These are phyloP conservation scores for Pandemis heparana DNA, from an alignment of 2,888 invertebrate species.

Conservation along the genomic window DNA sequence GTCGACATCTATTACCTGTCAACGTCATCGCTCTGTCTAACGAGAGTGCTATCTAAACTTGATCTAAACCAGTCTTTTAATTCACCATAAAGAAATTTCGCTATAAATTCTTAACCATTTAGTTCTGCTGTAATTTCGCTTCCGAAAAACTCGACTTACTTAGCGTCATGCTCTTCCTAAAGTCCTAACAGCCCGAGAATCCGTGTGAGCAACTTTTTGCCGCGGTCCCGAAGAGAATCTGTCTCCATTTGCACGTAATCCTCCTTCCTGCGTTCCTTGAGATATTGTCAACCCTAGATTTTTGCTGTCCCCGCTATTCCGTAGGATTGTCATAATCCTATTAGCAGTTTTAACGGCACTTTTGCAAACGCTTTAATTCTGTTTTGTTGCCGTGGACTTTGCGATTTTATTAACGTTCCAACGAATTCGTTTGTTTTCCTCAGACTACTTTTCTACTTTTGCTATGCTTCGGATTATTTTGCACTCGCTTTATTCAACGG, in stretches of 20 bases:
- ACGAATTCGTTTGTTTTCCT: neutral
- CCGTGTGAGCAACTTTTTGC: slow-evolving; percentile 5
- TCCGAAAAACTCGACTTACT: neutral
- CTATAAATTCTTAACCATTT: neutral
- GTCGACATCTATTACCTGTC: no score
- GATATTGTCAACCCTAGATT: slow-evolving; percentile 31
- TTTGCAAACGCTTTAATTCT: slow-evolving; percentile 35
- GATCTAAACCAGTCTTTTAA: no score
- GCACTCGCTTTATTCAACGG: no score
- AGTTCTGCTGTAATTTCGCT: neutral
- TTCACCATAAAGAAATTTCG: no score
- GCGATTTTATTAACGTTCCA: slow-evolving; percentile 24
- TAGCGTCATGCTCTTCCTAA: neutral
- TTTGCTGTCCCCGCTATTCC: slow-evolving; percentile 20
- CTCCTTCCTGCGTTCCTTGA: neutral
- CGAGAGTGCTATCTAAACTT: no score
- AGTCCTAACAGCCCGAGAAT: neutral
- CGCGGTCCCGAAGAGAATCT: slow-evolving; percentile 9
- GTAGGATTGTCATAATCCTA: slow-evolving; percentile 39
- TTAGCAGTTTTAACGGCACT: slow-evolving; percentile 36
- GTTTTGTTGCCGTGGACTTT: slow-evolving; percentile 25
- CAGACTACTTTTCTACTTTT: neutral
- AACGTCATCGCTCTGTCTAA: no score
- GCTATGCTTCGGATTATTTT: no score
- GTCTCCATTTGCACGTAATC: slow-evolving; percentile 35